Percentiles rank a stretch among this genome's conserved stretches.
Evolutionary conservation across 2,888 invertebrate species (phyloP).

Genomic region (Chromoteleia sp.): DNA sequence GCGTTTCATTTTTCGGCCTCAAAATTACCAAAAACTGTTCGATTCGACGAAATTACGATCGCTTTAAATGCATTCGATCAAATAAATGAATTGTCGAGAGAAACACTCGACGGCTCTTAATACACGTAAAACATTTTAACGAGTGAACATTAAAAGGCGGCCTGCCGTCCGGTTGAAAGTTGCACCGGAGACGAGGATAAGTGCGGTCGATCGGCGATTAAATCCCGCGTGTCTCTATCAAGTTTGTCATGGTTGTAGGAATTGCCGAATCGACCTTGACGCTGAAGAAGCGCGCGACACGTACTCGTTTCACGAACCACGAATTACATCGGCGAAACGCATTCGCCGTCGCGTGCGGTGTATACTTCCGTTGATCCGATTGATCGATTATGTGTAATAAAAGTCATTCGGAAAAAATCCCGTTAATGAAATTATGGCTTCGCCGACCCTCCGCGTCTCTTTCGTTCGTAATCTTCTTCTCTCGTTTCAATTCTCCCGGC

Average conservation of each 20-base stretch:
- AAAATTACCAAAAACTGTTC: too few relatives aligned
- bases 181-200: slow-evolving; percentile 14
- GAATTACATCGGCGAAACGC: slow-evolving; percentile 14
- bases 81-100: too few relatives aligned
- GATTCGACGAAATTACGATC: too few relatives aligned
- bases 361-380: slow-evolving; percentile 11
- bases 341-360: slow-evolving; percentile 10
- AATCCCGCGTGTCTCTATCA: slow-evolving; percentile 28
- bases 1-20: too few relatives aligned
- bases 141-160: slow-evolving; percentile 14
- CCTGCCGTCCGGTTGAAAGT: too few relatives aligned
- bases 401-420: slow-evolving; percentile 2
- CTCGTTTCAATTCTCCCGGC: slow-evolving; percentile 3
- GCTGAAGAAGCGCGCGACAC: slow-evolving; percentile 32
- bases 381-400: slow-evolving; percentile 20
- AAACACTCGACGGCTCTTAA: too few relatives aligned
- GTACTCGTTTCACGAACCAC: slow-evolving; percentile 13
- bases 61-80: too few relatives aligned
- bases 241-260: slow-evolving; percentile 30
- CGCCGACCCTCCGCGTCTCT: not conserved
- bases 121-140: not conserved
- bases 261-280: slow-evolving; percentile 45
- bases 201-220: slow-evolving; percentile 19
- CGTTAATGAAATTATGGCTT: slow-evolving; percentile 7
- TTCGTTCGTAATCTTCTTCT: slow-evolving; percentile 11